Evolutionary conservation across 1,140 invertebrate species (phyloP).

Genomic region (Bombus breviceps): DNA sequence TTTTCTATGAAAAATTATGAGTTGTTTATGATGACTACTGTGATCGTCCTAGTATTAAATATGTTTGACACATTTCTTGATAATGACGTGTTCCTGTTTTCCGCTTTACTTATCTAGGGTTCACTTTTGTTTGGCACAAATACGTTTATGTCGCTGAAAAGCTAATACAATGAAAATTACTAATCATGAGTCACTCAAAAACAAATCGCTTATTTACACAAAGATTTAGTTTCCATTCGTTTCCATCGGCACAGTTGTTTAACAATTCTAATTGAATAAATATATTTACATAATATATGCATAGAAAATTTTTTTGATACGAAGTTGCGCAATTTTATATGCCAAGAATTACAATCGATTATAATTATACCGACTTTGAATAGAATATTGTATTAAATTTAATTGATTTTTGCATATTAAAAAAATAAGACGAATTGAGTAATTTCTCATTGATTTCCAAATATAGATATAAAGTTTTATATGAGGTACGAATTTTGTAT

Average conservation of each 20-base stretch:
- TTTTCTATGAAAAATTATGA: background rate
- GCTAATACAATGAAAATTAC: background rate
- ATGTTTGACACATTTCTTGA: slow-evolving; percentile 55
- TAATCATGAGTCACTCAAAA: background rate
- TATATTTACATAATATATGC: background rate
- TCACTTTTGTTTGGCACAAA: slow-evolving; percentile 27
- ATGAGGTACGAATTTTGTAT: no score
- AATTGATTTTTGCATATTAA: background rate
- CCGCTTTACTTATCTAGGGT: slow-evolving; percentile 67
- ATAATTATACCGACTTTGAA: background rate
- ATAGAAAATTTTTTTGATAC: background rate
- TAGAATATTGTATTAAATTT: background rate
- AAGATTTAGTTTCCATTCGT: background rate
- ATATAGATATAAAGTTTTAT: background rate
- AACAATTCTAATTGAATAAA: background rate
- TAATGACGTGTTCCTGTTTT: slow-evolving; percentile 69
- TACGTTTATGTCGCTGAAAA: background rate
- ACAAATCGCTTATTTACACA: background rate
- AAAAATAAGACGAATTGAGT: background rate
- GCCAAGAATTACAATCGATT: background rate
- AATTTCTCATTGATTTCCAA: background rate
- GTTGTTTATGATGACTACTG: background rate
- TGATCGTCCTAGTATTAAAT: background rate
- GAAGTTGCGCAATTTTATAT: background rate
- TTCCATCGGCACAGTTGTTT: background rate